Evolutionary conservation across 2,797 vertebrate genomes (phyloP).

Genomic region (Acanthopagrus latus): DNA sequence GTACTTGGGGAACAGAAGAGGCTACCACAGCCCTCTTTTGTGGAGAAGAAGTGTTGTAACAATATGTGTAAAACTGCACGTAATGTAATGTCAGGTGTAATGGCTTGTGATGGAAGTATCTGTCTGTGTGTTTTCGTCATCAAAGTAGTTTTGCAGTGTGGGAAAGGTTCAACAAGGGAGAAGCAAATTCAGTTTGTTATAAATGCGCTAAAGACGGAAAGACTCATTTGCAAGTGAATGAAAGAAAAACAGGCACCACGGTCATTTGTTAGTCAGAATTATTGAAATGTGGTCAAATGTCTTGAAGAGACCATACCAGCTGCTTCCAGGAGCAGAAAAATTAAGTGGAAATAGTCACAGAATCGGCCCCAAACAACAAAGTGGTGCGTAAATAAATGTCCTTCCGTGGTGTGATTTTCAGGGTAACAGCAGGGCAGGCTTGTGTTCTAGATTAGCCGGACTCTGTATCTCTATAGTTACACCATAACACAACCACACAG

Average conservation of each 20-base stretch:
- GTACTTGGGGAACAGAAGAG: neutral
- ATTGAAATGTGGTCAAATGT: conserved; percentile 72
- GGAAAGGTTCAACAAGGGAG: neutral
- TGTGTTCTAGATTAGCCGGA: conserved; percentile 34
- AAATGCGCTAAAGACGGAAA: neutral
- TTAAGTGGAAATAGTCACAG: neutral
- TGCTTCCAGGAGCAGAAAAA: conserved; percentile 7
- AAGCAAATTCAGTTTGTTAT: conserved; percentile 12
- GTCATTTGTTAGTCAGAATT: conserved; percentile 79
- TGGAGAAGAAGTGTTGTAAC: neutral
- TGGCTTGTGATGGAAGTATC: neutral
- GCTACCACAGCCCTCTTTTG: neutral
- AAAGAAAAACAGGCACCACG: conserved; percentile 35
- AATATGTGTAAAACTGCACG: neutral
- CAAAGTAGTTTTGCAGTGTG: neutral
- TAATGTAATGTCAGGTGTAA: neutral
- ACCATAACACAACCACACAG: conserved; percentile 32
- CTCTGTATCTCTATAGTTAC: conserved; percentile 27
- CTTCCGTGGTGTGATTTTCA: conserved; percentile 14
- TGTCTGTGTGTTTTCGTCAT: neutral
- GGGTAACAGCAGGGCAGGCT: conserved; percentile 23
- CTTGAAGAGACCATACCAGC: neutral
- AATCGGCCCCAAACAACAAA: neutral
- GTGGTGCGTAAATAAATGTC: neutral
- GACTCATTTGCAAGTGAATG: conserved; percentile 74